These are phyloP conservation scores for Argyresthia goedartella DNA, from an alignment of 2,888 invertebrate genomes.

Conservation along the genomic window DNA sequence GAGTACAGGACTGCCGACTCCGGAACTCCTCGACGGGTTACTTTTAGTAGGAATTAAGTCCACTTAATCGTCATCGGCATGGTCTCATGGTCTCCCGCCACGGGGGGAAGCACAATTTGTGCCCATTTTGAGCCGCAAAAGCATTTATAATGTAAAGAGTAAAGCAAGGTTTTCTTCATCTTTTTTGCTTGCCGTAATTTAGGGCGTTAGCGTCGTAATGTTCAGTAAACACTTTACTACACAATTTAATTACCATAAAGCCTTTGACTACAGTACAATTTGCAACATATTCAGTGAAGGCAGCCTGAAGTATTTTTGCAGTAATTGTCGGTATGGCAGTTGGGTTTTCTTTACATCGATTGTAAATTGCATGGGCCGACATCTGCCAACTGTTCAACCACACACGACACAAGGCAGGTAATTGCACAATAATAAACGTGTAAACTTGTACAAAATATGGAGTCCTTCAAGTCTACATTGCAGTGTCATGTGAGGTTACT, in stretches of 20 bases:
- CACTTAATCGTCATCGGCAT: constrained; percentile 57
- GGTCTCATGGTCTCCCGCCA: constrained; percentile 20
- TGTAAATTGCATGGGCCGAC: constrained; percentile 5
- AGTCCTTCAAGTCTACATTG: constrained; percentile 1
- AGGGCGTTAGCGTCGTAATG: neutral
- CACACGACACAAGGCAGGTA: constrained; percentile 11
- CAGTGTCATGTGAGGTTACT: neutral
- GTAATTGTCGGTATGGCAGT: constrained; percentile 19
- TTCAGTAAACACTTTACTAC: neutral
- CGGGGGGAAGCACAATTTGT: constrained; percentile 36
- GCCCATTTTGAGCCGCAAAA: constrained; percentile 8
- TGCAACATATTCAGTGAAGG: too few relatives aligned
- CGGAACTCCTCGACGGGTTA: constrained; percentile 39
- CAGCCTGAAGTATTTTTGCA: neutral
- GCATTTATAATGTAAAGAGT: neutral
- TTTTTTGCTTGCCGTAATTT: neutral
- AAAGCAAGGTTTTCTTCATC: too few relatives aligned
- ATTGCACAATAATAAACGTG: constrained; percentile 13
- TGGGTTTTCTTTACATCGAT: constrained; percentile 13
- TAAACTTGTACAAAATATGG: constrained; percentile 6
- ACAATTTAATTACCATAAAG: too few relatives aligned
- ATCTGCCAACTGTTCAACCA: constrained; percentile 24
- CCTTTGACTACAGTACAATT: too few relatives aligned
- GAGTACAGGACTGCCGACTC: constrained; percentile 19
- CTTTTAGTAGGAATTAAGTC: constrained; percentile 61